These are phyloP conservation scores for Cheilosia vulpina DNA, from an alignment of 2,888 invertebrate genomes.

Conservation along the genomic window DNA sequence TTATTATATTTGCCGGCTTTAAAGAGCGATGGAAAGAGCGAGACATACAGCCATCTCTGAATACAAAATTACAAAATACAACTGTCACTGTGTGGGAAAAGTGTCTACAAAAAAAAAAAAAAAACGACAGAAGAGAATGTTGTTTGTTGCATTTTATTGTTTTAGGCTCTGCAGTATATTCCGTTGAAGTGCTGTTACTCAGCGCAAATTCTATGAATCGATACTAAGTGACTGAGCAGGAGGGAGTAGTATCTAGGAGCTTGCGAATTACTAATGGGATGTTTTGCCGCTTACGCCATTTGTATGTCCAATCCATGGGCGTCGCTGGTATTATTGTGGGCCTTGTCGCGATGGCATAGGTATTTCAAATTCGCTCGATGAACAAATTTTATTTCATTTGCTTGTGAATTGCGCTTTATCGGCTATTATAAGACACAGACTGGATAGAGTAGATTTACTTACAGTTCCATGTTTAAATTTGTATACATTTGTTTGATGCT, in stretches of 20 bases:
- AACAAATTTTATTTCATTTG: not conserved
- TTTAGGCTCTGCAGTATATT: slow-evolving; percentile 43
- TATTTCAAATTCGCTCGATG: not conserved
- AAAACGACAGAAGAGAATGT: slow-evolving; percentile 33
- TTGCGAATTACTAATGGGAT: slow-evolving; percentile 50
- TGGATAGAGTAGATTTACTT: not conserved
- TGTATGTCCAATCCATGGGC: slow-evolving; percentile 35
- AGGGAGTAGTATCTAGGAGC: slow-evolving; percentile 7
- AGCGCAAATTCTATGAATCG: slow-evolving; percentile 66
- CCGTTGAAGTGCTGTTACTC: slow-evolving; percentile 46
- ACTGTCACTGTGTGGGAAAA: slow-evolving; percentile 13
- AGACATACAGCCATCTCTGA: not conserved
- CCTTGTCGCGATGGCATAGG: slow-evolving; percentile 1
- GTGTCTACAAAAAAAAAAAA: not conserved
- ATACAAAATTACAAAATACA: not conserved
- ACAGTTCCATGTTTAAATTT: not conserved
- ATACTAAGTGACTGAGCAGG: slow-evolving; percentile 53
- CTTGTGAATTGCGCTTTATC: not conserved
- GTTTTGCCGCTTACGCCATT: slow-evolving; percentile 66
- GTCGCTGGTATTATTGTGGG: slow-evolving; percentile 17
- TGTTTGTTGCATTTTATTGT: slow-evolving; percentile 53
- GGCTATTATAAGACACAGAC: not conserved
- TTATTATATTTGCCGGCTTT: slow-evolving; percentile 12
- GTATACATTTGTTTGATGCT: not conserved
- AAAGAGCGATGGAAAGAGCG: slow-evolving; percentile 26